phyloP scores from a whole-genome alignment of 2,888 invertebrate species.

The Hypercompe scribonia region DNA sequence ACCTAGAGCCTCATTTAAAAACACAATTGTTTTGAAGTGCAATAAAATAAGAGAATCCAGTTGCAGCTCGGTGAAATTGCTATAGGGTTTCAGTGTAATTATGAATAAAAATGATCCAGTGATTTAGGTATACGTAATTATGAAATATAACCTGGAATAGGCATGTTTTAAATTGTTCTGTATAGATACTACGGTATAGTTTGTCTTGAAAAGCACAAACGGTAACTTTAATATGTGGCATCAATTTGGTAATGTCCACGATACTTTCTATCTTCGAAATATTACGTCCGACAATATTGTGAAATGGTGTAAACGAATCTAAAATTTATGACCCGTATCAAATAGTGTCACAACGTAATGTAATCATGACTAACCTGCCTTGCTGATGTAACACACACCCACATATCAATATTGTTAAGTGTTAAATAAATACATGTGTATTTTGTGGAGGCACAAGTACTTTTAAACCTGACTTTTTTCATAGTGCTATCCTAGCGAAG shows the following conservation, averaged over 20 bases:
- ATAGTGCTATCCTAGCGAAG: too few species aligned
- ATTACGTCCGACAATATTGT: background rate
- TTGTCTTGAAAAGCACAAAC: background rate
- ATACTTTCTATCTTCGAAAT: background rate
- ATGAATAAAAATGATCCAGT: background rate
- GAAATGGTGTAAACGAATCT: background rate
- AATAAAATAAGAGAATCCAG: too few species aligned
- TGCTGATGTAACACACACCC: background rate
- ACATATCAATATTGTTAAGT: background rate
- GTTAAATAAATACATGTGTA: background rate
- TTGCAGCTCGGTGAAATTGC: too few species aligned
- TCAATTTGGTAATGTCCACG: background rate
- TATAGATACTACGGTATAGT: background rate
- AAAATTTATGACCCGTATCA: background rate
- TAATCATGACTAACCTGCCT: background rate
- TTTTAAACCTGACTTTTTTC: background rate
- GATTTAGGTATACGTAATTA: background rate
- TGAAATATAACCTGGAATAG: background rate
- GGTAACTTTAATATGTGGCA: background rate
- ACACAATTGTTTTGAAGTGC: too few species aligned
- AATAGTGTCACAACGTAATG: background rate
- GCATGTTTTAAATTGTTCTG: background rate
- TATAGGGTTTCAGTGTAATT: too few species aligned
- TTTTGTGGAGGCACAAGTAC: background rate
- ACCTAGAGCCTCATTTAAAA: too few species aligned